phyloP scores from a whole-genome alignment of 2,888 invertebrate genomes.

The Leptodirus hochenwartii region DNA sequence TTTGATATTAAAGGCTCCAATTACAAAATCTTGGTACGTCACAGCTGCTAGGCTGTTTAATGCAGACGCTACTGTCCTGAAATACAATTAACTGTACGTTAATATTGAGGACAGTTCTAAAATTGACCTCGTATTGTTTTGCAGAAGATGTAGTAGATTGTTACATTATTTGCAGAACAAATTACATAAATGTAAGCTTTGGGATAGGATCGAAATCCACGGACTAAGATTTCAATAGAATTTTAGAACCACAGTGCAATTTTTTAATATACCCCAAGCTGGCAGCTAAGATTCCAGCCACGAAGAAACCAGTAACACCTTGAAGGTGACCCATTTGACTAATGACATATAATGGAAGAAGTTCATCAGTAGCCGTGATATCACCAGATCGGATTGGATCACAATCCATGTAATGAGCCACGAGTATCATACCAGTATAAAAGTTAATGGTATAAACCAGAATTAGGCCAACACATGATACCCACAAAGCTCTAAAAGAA shows the following conservation, averaged over 20 bases:
- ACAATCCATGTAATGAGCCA: conserved; percentile 63
- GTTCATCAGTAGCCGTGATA: conserved; percentile 56
- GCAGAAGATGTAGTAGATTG: background rate
- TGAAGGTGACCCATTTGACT: conserved; percentile 53
- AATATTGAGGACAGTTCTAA: too few relatives aligned
- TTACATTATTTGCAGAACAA: too few relatives aligned
- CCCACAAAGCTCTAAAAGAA: conserved; percentile 47
- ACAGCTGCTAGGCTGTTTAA: conserved; percentile 85
- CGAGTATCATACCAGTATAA: conserved; percentile 71
- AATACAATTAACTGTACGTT: conserved; percentile 16
- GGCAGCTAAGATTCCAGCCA: conserved; percentile 89
- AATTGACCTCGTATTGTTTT: conserved; percentile 4
- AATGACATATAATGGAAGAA: conserved; percentile 82
- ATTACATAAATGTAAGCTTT: too few relatives aligned
- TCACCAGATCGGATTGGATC: conserved; percentile 62
- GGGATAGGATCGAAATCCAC: too few relatives aligned
- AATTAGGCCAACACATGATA: conserved; percentile 55
- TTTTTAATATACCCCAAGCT: conserved; percentile 60
- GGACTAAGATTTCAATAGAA: too few relatives aligned
- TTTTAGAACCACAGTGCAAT: too few relatives aligned
- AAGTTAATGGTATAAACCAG: conserved; percentile 74
- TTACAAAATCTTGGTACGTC: conserved; percentile 72
- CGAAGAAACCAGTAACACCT: conserved; percentile 82
- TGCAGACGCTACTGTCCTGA: conserved; percentile 88
- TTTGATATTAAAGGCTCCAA: conserved; percentile 48